Conservation (phyloP, 2,113 vertebrate genomes). For the Trichechus manatus region DNA sequence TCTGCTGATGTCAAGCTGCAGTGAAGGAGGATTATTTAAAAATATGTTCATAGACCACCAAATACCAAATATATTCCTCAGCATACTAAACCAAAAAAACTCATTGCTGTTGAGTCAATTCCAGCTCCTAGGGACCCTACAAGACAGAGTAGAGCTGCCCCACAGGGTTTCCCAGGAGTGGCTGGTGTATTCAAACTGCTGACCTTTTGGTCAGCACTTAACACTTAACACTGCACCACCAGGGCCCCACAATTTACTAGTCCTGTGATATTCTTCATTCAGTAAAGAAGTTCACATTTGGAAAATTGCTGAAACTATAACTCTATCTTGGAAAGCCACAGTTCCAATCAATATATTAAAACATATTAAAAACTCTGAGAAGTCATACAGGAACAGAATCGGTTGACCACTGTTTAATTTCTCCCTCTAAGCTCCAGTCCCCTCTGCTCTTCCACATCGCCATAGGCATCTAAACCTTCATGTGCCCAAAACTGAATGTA, state of each 20-base stretch:
- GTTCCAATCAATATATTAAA: not conserved
- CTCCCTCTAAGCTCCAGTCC: not conserved
- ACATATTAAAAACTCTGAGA: not conserved
- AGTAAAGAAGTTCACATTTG: not conserved
- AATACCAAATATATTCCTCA: not conserved
- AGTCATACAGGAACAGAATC: not conserved
- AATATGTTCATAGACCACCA: not conserved
- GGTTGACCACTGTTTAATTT: not conserved
- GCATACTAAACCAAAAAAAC: not conserved
- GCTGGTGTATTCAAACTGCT: no score
- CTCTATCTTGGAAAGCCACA: not conserved
- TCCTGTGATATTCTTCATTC: not conserved
- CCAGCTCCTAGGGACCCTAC: no score
- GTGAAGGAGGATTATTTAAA: not conserved
- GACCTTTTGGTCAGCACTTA: no score
- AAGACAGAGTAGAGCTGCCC: no score
- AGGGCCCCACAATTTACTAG: not conserved
- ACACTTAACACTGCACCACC: no score
- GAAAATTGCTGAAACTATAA: not conserved
- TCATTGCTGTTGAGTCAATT: no score
- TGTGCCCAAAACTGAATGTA: not conserved
- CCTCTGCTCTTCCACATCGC: not conserved
- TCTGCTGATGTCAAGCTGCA: not conserved
- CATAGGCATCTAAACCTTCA: not conserved
- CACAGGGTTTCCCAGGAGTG: no score